Percentiles rank a stretch among this genome's conserved stretches.
phyloP scores from a whole-genome alignment of 2,113 vertebrate species.

The Ameiurus melas region DNA sequence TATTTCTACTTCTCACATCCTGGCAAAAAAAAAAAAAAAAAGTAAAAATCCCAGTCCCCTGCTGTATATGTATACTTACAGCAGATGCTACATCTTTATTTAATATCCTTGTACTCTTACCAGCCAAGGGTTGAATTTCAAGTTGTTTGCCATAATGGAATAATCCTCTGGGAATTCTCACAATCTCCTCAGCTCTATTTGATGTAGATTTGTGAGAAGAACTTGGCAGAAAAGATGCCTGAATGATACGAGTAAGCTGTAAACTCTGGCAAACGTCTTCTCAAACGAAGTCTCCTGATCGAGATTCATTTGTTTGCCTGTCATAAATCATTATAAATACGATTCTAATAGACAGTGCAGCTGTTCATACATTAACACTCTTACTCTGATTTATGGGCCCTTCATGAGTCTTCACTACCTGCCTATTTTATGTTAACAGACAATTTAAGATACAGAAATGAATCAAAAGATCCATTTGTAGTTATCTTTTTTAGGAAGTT shows the following conservation, averaged over 20 bases:
- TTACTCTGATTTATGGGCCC: not conserved
- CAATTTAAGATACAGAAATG: not conserved
- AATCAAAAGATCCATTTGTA: not conserved
- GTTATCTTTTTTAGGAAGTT: not conserved
- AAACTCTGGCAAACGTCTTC: slow-evolving; percentile 7
- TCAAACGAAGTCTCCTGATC: not conserved
- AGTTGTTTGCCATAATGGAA: slow-evolving; percentile 59
- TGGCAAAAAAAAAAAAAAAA: not conserved
- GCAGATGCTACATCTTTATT: slow-evolving; percentile 61
- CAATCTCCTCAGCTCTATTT: slow-evolving; percentile 56
- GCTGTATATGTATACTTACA: slow-evolving; percentile 54
- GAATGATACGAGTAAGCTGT: slow-evolving; percentile 20
- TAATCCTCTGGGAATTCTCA: slow-evolving; percentile 55
- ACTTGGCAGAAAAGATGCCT: slow-evolving; percentile 57
- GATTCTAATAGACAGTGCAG: slow-evolving; percentile 12
- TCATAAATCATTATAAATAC: slow-evolving; percentile 20
- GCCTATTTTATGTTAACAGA: not conserved
- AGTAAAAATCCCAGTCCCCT: not conserved
- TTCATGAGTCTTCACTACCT: not conserved
- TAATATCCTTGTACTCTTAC: slow-evolving; percentile 53
- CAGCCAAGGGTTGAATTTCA: slow-evolving; percentile 57
- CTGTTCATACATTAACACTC: slow-evolving; percentile 14
- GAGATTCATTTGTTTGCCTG: slow-evolving; percentile 15
- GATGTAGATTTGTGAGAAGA: slow-evolving; percentile 54
- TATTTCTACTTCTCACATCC: slow-evolving; percentile 14